Percentiles rank a stretch among this genome's conserved stretches.
phyloP scores from a whole-genome alignment of 2,888 invertebrate species.

The Zhengitettix transpicula region DNA sequence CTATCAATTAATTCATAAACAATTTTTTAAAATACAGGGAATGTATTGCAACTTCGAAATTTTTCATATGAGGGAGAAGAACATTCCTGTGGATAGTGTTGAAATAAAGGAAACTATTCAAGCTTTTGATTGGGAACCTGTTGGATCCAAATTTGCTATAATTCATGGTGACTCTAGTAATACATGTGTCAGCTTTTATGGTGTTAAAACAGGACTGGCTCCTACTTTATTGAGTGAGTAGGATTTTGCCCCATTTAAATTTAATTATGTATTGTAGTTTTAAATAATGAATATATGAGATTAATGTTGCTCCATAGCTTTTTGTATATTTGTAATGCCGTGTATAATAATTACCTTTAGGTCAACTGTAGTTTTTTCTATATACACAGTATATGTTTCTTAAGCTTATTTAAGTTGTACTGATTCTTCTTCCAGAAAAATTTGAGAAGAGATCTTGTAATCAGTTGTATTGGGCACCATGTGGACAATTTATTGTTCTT shows the following conservation, averaged over 20 bases:
- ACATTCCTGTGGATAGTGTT: slow-evolving; percentile 93
- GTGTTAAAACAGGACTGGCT: slow-evolving; percentile 76
- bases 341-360: not conserved
- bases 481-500: slow-evolving; percentile 86
- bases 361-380: not conserved
- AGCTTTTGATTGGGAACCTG: slow-evolving; percentile 96
- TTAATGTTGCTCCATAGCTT: not conserved
- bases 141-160: slow-evolving; percentile 89
- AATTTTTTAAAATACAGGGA: slow-evolving; percentile 32
- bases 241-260: no score
- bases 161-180: slow-evolving; percentile 82
- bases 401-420: not conserved
- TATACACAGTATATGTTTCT: not conserved
- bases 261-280: no score
- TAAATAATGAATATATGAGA: no score
- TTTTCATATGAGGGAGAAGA: slow-evolving; percentile 95
- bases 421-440: slow-evolving; percentile 24
- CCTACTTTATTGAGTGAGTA: slow-evolving; percentile 72
- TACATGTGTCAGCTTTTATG: slow-evolving; percentile 81
- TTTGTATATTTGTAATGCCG: not conserved
- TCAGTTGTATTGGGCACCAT: slow-evolving; percentile 83
- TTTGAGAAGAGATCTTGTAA: slow-evolving; percentile 76
- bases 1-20: not conserved
- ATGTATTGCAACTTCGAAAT: slow-evolving; percentile 98
- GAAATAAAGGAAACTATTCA: slow-evolving; percentile 87